Percentiles rank a stretch among this genome's conserved stretches.
Evolutionary conservation across 2,888 invertebrate species (phyloP).

Genomic region (Bruchidius siliquastri): DNA sequence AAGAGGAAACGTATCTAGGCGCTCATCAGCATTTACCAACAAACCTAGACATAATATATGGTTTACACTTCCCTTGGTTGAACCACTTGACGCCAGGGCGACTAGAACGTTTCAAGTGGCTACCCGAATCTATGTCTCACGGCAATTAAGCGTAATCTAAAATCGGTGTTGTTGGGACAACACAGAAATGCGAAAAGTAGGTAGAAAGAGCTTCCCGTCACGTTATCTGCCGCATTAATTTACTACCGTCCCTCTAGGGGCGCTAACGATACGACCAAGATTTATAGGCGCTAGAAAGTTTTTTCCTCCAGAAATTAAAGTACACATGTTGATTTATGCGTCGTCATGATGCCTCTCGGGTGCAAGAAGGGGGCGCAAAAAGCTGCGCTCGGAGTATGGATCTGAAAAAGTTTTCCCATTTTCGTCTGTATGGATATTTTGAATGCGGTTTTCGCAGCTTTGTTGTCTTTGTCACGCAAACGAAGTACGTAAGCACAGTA

Average conservation of each 20-base stretch:
- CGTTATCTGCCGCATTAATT: slow-evolving; percentile 3
- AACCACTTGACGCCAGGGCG: background rate
- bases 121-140: slow-evolving; percentile 20
- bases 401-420: background rate
- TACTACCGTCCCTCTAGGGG: slow-evolving; percentile 1
- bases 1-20: background rate
- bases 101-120: slow-evolving; percentile 1
- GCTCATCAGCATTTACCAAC: background rate
- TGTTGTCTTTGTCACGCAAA: background rate
- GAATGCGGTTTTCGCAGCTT: background rate
- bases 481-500: background rate
- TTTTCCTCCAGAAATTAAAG: background rate
- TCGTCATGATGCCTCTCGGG: background rate
- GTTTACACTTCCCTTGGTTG: background rate
- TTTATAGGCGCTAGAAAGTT: background rate
- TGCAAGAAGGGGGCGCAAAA: background rate
- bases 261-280: background rate
- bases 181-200: slow-evolving; percentile 3
- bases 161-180: slow-evolving; percentile 20
- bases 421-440: background rate
- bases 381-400: background rate
- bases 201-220: background rate
- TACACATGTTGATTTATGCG: background rate
- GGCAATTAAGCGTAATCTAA: slow-evolving; percentile 24
- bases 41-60: background rate